Evolutionary conservation across 2,797 vertebrate genomes (phyloP).

Genomic region (Microctenopoma stevenorrisi): DNA sequence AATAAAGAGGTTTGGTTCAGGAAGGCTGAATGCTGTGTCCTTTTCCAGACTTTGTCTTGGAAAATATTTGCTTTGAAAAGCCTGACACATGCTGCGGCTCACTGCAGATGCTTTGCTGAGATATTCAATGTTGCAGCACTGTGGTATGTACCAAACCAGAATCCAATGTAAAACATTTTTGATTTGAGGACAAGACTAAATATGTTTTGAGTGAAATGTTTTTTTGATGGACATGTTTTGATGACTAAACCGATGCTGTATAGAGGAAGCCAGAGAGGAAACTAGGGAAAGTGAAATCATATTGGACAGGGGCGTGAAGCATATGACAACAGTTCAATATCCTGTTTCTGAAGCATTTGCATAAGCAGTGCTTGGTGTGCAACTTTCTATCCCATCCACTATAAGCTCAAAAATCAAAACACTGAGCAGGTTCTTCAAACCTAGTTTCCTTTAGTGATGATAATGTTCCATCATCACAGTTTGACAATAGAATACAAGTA

Average conservation of each 20-base stretch:
- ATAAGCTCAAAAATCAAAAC: background rate
- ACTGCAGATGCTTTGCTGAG: background rate
- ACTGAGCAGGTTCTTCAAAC: background rate
- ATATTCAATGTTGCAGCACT: slow-evolving; percentile 13
- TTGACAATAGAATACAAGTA: background rate
- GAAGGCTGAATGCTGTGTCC: slow-evolving; percentile 28
- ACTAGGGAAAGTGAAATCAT: background rate
- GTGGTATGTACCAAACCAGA: slow-evolving; percentile 15
- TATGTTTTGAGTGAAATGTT: background rate
- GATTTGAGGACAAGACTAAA: background rate
- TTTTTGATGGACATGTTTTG: background rate
- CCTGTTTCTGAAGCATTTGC: slow-evolving; percentile 1
- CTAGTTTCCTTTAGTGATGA: background rate
- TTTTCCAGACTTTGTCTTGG: slow-evolving; percentile 30
- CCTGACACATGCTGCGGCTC: slow-evolving; percentile 5
- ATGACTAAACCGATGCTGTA: background rate
- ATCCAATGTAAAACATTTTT: background rate
- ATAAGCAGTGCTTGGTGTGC: slow-evolving; percentile 3
- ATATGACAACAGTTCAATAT: slow-evolving; percentile 26
- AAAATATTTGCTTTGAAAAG: slow-evolving; percentile 28
- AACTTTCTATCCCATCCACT: background rate
- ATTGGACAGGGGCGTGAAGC: slow-evolving; percentile 4
- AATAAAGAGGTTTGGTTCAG: slow-evolving; percentile 36
- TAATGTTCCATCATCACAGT: slow-evolving; percentile 1
- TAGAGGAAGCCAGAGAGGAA: background rate